Conservation (phyloP, 2,888 invertebrate species). For the Chouioia cunea region DNA sequence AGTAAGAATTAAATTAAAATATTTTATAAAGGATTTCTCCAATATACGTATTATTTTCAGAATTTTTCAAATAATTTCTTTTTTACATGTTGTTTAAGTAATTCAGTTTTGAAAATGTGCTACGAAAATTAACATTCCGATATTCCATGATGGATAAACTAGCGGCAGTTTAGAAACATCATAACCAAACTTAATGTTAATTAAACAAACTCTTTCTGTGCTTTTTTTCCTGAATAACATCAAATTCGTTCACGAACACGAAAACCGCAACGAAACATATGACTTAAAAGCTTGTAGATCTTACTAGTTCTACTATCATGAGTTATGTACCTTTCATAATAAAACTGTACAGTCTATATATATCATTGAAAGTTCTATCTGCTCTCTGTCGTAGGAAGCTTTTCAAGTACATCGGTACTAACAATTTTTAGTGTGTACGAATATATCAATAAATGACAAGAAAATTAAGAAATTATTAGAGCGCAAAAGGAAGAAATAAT, state of each 20-base stretch:
- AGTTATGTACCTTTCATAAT: conserved; percentile 6
- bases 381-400: conserved; percentile 37
- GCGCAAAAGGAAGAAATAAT: neutral
- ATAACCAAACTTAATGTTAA: too few relatives aligned
- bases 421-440: conserved; percentile 1
- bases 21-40: too few relatives aligned
- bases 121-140: too few relatives aligned
- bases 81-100: too few relatives aligned
- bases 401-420: conserved; percentile 21
- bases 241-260: conserved; percentile 13
- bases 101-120: too few relatives aligned
- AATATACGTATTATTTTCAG: too few relatives aligned
- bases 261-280: conserved; percentile 9
- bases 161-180: too few relatives aligned
- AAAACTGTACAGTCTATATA: conserved; percentile 28
- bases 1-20: too few relatives aligned
- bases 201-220: conserved; percentile 20
- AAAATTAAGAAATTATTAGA: too few relatives aligned
- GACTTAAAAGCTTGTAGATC: conserved; percentile 24
- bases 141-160: too few relatives aligned
- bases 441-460: neutral
- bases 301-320: conserved; percentile 17
- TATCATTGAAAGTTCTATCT: conserved; percentile 23
- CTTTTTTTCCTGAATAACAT: conserved; percentile 16
- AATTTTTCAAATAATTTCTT: too few relatives aligned